phyloP scores from a whole-genome alignment of 2,888 invertebrate species.

The Tenthredo amoena region DNA sequence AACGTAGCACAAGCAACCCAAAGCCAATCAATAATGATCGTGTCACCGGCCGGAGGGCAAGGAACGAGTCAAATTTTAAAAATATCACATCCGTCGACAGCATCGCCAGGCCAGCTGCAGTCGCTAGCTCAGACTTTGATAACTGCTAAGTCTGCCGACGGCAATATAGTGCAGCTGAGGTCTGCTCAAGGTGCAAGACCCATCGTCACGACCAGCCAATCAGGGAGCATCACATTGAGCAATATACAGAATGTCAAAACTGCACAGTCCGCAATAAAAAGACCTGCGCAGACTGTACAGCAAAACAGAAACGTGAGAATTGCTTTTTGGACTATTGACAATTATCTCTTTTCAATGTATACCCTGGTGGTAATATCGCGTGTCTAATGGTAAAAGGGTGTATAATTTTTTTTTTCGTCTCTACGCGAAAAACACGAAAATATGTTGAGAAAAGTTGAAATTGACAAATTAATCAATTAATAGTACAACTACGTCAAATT shows the following conservation, averaged over 20 bases:
- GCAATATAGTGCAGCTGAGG: constrained; percentile 75
- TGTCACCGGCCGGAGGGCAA: constrained; percentile 74
- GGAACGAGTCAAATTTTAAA: constrained; percentile 76
- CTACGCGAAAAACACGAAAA: too few relatives aligned
- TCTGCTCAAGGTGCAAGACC: constrained; percentile 70
- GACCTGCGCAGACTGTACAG: constrained; percentile 78
- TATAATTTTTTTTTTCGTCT: too few relatives aligned
- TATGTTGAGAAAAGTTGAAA: too few relatives aligned
- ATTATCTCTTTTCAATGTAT: neutral
- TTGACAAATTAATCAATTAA: too few relatives aligned
- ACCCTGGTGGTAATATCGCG: too few relatives aligned
- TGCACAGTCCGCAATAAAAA: constrained; percentile 70
- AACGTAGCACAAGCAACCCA: constrained; percentile 69
- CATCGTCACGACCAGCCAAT: constrained; percentile 70
- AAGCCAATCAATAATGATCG: constrained; percentile 76
- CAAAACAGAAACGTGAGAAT: constrained; percentile 72
- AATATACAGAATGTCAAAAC: constrained; percentile 72
- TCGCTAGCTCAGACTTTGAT: constrained; percentile 75
- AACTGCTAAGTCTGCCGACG: constrained; percentile 75
- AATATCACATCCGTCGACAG: constrained; percentile 75
- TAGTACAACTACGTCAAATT: too few relatives aligned
- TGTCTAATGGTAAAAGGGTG: too few relatives aligned
- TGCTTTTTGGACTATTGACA: neutral
- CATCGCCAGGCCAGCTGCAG: constrained; percentile 74
- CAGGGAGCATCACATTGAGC: constrained; percentile 70